Base-by-base conservation (phyloP, 2,113 vertebrate genomes). In the Callionymus lyra region DNA sequence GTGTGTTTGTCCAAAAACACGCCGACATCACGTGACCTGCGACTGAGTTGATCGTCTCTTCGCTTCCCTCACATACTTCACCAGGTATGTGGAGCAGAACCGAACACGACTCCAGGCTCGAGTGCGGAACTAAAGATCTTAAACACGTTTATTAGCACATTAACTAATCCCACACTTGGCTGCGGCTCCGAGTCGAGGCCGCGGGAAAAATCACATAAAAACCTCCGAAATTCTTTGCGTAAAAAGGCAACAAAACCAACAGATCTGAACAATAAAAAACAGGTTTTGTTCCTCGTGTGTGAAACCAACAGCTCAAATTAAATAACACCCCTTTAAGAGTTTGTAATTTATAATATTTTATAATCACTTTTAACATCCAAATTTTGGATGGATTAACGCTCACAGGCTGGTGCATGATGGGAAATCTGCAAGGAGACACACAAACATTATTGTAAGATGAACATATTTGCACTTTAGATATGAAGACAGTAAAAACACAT, bases 41-140 rank as follows among this genome's bases (percentile, higher is more conserved):
- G n/a, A n/a, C n/a, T n/a, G n/a, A n/a, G n/a, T n/a, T n/a, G n/a
- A n/a, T n/a, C n/a, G n/a, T n/a, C n/a, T n/a, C n/a, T n/a, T n/a
- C n/a, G n/a, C n/a, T n/a, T n/a, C n/a, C n/a, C n/a, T n/a, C n/a
- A n/a, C n/a, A n/a, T n/a, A n/a, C n/a, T n/a, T n/a, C n/a, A n/a
- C n/a, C n/a, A n/a, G n/a, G n/a, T n/a, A n/a, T n/a, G n/a, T n/a
- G n/a, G n/a, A n/a, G n/a, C n/a, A n/a, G n/a, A n/a, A n/a, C n/a
- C n/a, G n/a, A n/a, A n/a, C n/a, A n/a, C n/a, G n/a, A 57, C 50
- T 62, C 53, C 66, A 70, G 74, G 81, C 82, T 77, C 59, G 38
- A 47, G 82, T 81, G 68, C 80, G 79, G 85, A 83, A 84, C 70
- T 79, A 65, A 81, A 79, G 76, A 73, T 83, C 74, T 60, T 84